Evolutionary conservation across 2,888 invertebrate species (phyloP).

Genomic region (Yponomeuta cagnagella): DNA sequence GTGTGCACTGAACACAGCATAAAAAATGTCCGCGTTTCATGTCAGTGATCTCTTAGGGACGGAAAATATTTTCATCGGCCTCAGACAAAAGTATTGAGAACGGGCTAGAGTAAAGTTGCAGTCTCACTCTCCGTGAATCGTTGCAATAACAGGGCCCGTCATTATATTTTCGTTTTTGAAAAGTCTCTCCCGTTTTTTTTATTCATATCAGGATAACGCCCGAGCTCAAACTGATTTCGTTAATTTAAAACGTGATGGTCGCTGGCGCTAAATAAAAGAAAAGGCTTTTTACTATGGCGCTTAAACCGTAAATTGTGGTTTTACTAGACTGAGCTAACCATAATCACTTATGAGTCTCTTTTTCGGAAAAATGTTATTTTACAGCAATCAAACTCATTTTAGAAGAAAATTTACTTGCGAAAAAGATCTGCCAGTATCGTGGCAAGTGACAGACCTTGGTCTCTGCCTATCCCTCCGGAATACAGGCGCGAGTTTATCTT

Average conservation of each 20-base stretch:
- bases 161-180: conserved; percentile 40
- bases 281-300: neutral
- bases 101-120: conserved; percentile 24
- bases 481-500: no score
- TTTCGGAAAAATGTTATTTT: no score
- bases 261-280: conserved; percentile 16
- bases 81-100: neutral
- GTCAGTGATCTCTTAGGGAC: neutral
- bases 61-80: neutral
- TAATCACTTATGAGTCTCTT: no score
- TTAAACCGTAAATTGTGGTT: no score
- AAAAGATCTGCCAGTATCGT: no score
- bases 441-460: no score
- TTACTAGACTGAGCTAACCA: no score
- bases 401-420: no score
- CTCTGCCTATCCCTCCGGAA: no score
- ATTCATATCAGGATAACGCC: conserved; percentile 33
- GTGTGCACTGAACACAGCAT: neutral
- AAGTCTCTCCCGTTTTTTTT: conserved; percentile 38
- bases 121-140: conserved; percentile 46
- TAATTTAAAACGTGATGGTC: conserved; percentile 37
- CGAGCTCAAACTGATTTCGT: conserved; percentile 46
- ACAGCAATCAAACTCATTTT: no score
- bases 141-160: conserved; percentile 27
- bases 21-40: neutral